phyloP scores from a whole-genome alignment of 2,888 invertebrate genomes.

The Nomada ferruginata region DNA sequence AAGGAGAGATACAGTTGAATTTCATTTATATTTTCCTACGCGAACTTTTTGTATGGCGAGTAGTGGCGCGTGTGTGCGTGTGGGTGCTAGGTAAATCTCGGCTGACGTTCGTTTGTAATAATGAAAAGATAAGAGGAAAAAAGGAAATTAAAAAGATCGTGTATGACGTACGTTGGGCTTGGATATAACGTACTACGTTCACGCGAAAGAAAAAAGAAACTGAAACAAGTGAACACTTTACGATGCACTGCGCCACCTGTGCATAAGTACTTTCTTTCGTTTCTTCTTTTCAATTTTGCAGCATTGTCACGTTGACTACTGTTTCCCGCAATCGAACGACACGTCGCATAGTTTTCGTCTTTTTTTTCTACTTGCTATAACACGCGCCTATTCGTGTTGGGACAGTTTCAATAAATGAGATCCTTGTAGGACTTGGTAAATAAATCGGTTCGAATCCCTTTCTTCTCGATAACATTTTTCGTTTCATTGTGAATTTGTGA shows the following conservation, averaged over 20 bases:
- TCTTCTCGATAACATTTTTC: neutral
- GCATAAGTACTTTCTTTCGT: slow-evolving; percentile 15
- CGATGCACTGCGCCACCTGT: slow-evolving; percentile 26
- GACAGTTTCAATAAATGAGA: slow-evolving; percentile 28
- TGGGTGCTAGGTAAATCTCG: slow-evolving; percentile 44
- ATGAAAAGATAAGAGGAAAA: slow-evolving; percentile 3
- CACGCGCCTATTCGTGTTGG: slow-evolving; percentile 32
- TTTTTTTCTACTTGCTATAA: slow-evolving; percentile 31
- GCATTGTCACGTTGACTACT: slow-evolving; percentile 37
- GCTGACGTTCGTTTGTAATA: slow-evolving; percentile 49
- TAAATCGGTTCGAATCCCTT: slow-evolving; percentile 10
- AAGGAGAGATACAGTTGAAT: slow-evolving; percentile 60
- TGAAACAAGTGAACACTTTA: slow-evolving; percentile 8
- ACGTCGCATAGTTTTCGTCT: slow-evolving; percentile 10
- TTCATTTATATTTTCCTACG: slow-evolving; percentile 77
- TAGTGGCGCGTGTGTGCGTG: slow-evolving; percentile 52
- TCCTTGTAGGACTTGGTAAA: neutral
- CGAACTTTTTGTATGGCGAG: slow-evolving; percentile 69
- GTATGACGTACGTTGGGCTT: slow-evolving; percentile 20
- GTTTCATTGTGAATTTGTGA: neutral
- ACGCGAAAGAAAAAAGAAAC: slow-evolving; percentile 2
- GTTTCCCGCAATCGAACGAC: slow-evolving; percentile 18
- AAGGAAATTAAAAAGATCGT: neutral
- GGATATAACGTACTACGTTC: slow-evolving; percentile 11
- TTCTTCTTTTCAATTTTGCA: slow-evolving; percentile 9